Conservation (phyloP, 1,140 invertebrate genomes). For the Neuroterus valhalla region DNA sequence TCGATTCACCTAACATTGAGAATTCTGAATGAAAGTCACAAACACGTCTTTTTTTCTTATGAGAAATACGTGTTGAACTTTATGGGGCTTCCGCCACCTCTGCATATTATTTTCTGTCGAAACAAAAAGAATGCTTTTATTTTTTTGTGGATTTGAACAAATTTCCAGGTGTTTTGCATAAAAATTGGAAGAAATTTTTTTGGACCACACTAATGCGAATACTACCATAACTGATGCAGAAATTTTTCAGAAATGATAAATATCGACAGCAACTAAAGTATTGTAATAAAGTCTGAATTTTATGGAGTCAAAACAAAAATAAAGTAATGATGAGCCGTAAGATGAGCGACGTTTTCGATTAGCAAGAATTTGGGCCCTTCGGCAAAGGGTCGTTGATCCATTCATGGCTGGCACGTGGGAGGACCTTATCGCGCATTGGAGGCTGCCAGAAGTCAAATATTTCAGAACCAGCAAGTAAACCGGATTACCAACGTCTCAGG, state of each 20-base stretch:
- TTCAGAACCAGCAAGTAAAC: conserved; percentile 18
- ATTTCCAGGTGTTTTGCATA: no score
- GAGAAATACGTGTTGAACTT: no score
- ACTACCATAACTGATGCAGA: no score
- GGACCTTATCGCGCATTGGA: conserved; percentile 17
- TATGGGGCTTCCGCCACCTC: no score
- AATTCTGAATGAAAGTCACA: no score
- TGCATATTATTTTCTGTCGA: no score
- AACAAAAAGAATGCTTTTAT: no score
- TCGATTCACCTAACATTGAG: no score
- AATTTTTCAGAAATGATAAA: background rate
- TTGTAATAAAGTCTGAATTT: conserved; percentile 10
- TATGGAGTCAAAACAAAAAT: conserved; percentile 22
- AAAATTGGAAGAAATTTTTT: no score
- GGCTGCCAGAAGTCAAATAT: conserved; percentile 28
- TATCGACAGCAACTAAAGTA: background rate
- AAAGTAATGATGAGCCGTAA: conserved; percentile 1
- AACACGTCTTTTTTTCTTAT: no score
- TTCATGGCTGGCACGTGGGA: conserved; percentile 20
- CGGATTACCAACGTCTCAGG: conserved; percentile 23
- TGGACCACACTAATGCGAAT: no score
- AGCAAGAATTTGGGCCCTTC: conserved; percentile 23
- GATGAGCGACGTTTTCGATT: conserved; percentile 29
- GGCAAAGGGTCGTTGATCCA: conserved; percentile 27
- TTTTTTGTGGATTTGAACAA: no score